Base-by-base conservation (phyloP, 2,113 vertebrate genomes). In the Xiphophorus couchianus region DNA sequence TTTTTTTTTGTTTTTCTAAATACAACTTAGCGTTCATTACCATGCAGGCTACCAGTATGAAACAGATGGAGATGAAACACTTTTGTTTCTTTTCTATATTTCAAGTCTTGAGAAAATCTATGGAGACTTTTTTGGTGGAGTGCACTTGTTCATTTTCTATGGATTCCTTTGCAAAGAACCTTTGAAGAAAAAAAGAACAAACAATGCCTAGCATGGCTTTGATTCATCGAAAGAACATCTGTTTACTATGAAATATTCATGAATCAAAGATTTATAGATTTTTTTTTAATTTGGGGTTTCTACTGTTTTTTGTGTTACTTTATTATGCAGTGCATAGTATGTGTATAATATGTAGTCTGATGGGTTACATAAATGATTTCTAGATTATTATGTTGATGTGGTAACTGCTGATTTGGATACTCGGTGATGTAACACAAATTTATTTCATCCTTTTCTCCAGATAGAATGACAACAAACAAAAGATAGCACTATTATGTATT, bases 81-180 rank as follows among this genome's bases (percentile, higher is more conserved):
- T 83, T 81, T 83, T 66, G 73, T 58, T 73, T 31, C 37, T 69
- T 76, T 77, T 74, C 84, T 81, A 62, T 82, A 84, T 89, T 82
- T 84, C 69, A 37, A 71, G 67, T 33, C 74, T 80, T 84, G 64
- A 69, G 78, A 69, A 80, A 76, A 67, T 82, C 77, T 73, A 35
- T 35, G 58, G 80, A 86, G 76, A 63, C 80, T 82, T 89, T 37
- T 78, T 86, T 70, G 84, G 79, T 27, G 6, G 71, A 87, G 68
- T 33, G 75, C 60, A 54, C 81, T 83, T 84, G 72, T 87, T 91
- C 64, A 71, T 85, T 84, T 81, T 63, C 65, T 8, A n/a, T 71
- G 65, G 60, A 51, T 69, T 48, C 39, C 51, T 62, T 28, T 69
- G 73, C 63, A 65, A 86, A 78, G 62, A 81, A 67, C 77, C 69